Evolutionary conservation across 2,113 vertebrate genomes (phyloP).

Genomic region (Pomatorhinus ruficollis): DNA sequence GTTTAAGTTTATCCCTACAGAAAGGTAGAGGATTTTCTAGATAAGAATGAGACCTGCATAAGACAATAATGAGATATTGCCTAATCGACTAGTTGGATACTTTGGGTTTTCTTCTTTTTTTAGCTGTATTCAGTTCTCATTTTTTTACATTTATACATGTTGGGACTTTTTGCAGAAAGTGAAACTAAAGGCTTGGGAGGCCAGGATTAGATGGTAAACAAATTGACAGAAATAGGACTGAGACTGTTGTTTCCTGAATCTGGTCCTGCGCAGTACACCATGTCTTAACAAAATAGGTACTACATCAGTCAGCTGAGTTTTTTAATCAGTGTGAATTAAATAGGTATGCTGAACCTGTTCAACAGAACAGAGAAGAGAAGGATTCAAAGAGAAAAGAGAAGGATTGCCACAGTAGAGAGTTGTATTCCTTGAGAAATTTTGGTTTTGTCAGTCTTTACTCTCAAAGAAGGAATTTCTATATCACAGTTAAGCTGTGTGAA

Average conservation of each 20-base stretch:
- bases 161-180: neutral
- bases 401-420: neutral
- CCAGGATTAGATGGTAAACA: neutral
- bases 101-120: neutral
- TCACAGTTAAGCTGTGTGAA: neutral
- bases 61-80: neutral
- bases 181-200: neutral
- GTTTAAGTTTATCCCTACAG: neutral
- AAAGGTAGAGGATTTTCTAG: neutral
- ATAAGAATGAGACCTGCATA: neutral
- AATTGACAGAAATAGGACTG: neutral
- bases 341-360: neutral
- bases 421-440: neutral
- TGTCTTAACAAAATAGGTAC: neutral
- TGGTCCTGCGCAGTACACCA: neutral
- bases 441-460: neutral
- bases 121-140: neutral
- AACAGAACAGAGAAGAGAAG: neutral
- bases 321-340: neutral
- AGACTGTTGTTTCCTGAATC: neutral
- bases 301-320: neutral
- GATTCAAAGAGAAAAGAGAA: neutral
- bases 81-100: neutral
- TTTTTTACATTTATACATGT: neutral
- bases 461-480: neutral